These are phyloP conservation scores for Dynastes grantii DNA, from an alignment of 2,888 invertebrate species.

Conservation along the genomic window DNA sequence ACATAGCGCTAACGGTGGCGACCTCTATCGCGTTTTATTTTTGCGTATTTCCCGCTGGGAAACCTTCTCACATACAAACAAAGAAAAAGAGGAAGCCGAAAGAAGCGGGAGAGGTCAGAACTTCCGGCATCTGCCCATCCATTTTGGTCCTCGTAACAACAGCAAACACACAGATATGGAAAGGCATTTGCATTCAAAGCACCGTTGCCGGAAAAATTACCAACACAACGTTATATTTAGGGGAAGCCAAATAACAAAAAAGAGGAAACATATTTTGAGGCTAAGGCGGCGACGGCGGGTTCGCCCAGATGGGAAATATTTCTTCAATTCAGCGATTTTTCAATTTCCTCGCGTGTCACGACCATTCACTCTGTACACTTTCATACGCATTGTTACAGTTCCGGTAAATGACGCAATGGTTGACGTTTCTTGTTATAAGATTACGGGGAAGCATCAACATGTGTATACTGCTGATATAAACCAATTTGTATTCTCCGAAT, in stretches of 20 bases:
- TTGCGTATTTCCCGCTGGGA: conserved; percentile 38
- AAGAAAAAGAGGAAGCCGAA: conserved; percentile 39
- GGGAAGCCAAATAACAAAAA: conserved; percentile 30
- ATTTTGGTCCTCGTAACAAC: conserved; percentile 32
- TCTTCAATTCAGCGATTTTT: conserved; percentile 34
- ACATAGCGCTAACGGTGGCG: conserved; percentile 30
- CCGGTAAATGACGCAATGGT: background rate
- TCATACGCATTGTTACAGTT: conserved; percentile 7
- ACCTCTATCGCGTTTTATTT: conserved; percentile 33
- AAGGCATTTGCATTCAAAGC: conserved; percentile 23
- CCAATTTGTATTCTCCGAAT: background rate
- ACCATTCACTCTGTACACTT: conserved; percentile 15
- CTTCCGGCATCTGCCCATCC: conserved; percentile 38
- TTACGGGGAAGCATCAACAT: background rate
- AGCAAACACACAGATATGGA: conserved; percentile 23
- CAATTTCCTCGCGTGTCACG: conserved; percentile 33
- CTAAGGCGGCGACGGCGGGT: background rate
- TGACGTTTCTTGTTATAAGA: conserved; percentile 3
- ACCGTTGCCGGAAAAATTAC: conserved; percentile 28
- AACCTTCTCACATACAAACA: conserved; percentile 31
- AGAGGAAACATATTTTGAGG: conserved; percentile 21
- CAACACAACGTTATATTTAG: conserved; percentile 26
- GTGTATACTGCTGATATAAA: background rate
- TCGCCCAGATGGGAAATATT: conserved; percentile 29
- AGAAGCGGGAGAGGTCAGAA: conserved; percentile 29